phyloP scores from a whole-genome alignment of 2,888 invertebrate species.

The Priocnemis perturbator region DNA sequence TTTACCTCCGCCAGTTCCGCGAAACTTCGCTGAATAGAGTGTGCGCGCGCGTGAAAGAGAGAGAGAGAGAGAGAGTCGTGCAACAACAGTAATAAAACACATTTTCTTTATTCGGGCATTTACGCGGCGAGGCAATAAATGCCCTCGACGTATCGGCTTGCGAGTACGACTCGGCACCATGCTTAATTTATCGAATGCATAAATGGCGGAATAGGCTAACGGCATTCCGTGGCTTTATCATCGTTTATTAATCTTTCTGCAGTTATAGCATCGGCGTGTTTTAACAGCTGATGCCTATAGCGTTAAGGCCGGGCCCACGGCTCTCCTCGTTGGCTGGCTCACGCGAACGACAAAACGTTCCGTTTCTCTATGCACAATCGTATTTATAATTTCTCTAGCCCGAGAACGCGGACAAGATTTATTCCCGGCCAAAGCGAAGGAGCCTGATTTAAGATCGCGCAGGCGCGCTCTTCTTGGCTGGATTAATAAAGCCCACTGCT shows the following conservation, averaged over 20 bases:
- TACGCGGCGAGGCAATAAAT: not conserved
- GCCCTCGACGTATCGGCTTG: not conserved
- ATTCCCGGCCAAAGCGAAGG: constrained; percentile 47
- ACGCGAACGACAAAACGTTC: constrained; percentile 39
- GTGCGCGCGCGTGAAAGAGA: constrained; percentile 53
- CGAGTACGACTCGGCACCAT: constrained; percentile 1
- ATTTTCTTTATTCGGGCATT: too few species aligned
- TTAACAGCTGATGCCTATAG: constrained; percentile 10
- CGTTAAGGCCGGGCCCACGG: constrained; percentile 17
- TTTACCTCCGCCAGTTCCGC: too few species aligned
- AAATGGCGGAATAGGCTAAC: constrained; percentile 11
- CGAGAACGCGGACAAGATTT: constrained; percentile 38
- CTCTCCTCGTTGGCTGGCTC: constrained; percentile 14
- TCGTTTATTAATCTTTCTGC: constrained; percentile 12
- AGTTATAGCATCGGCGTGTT: not conserved
- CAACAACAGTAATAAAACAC: not conserved
- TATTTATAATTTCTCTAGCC: constrained; percentile 35
- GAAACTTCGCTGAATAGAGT: constrained; percentile 13
- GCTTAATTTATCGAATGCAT: constrained; percentile 9
- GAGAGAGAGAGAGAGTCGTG: not conserved
- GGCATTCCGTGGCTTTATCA: constrained; percentile 10
- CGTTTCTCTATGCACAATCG: constrained; percentile 43
- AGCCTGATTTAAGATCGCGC: constrained; percentile 53
- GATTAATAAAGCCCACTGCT: constrained; percentile 1
- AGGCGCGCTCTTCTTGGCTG: constrained; percentile 23